Conservation (phyloP, 2,113 vertebrate species). For the Albula glossodonta region DNA sequence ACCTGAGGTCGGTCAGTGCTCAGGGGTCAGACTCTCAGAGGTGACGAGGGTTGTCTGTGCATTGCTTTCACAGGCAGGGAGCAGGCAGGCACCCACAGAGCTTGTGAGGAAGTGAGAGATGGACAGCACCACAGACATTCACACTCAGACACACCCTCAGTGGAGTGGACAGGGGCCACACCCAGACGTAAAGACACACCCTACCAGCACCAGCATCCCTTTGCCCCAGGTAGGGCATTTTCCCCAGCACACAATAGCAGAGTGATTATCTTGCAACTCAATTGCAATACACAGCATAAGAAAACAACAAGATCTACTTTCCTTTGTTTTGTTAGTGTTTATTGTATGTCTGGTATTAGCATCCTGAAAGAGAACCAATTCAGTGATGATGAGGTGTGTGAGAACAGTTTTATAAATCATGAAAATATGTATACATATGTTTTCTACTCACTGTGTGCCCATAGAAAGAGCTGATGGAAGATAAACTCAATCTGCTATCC, state of each 20-base stretch:
- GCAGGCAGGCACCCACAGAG: constrained; percentile 35
- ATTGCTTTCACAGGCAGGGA: constrained; percentile 44
- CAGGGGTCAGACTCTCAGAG: neutral
- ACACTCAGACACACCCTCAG: constrained; percentile 35
- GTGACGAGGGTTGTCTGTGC: constrained; percentile 30
- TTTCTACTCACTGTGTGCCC: too few relatives aligned
- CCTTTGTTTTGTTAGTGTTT: too few relatives aligned
- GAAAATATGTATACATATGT: too few relatives aligned
- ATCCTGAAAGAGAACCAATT: too few relatives aligned
- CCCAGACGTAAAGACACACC: constrained; percentile 39
- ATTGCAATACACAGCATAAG: too few relatives aligned
- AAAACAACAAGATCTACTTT: too few relatives aligned
- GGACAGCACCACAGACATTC: constrained; percentile 12
- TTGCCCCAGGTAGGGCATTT: constrained; percentile 50
- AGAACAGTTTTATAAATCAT: too few relatives aligned
- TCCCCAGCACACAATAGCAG: neutral
- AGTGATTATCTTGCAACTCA: too few relatives aligned
- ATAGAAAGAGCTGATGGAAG: too few relatives aligned
- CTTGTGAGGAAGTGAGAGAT: constrained; percentile 25
- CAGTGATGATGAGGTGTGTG: too few relatives aligned
- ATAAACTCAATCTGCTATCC: too few relatives aligned
- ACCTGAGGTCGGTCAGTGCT: neutral
- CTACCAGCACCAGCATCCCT: constrained; percentile 50
- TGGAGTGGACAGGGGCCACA: constrained; percentile 25
- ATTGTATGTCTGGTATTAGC: too few relatives aligned